A percentile compares a stretch with the other conserved stretches of the same genome.
These are phyloP conservation scores for Tipula vernalis DNA, from an alignment of 2,888 invertebrate species.

Conservation along the genomic window DNA sequence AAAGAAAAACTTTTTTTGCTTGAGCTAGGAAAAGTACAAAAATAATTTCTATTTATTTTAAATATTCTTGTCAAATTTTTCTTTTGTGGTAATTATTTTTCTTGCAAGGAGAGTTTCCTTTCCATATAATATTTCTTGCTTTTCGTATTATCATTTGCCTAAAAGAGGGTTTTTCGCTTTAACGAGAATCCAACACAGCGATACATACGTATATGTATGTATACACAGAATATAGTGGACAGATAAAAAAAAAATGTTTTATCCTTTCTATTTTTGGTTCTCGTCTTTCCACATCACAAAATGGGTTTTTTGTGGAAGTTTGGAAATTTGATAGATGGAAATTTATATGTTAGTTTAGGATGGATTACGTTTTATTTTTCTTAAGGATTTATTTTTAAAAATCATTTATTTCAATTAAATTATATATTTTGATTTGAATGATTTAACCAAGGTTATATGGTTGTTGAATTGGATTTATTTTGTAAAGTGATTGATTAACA, in stretches of 20 bases:
- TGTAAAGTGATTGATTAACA: background rate
- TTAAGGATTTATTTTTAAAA: background rate
- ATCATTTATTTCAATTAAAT: slow-evolving; percentile 4
- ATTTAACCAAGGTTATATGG: background rate
- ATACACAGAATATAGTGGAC: background rate
- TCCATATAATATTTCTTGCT: background rate
- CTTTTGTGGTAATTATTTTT: background rate
- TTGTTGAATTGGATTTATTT: background rate
- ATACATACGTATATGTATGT: background rate
- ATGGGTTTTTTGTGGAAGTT: background rate
- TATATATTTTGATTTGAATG: background rate
- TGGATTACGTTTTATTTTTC: background rate
- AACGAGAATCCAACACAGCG: background rate
- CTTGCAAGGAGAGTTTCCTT: background rate
- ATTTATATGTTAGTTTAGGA: background rate
- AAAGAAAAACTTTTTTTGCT: background rate
- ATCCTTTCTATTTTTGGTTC: background rate
- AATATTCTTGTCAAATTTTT: background rate
- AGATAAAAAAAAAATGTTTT: background rate
- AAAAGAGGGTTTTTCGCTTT: background rate
- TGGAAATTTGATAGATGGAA: slow-evolving; percentile 4
- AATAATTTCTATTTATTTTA: background rate
- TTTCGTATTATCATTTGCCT: background rate
- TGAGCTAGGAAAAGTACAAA: background rate
- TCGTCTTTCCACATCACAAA: background rate